Conservation (phyloP, 2,797 vertebrate genomes). For the Rhinoraja longicauda region DNA sequence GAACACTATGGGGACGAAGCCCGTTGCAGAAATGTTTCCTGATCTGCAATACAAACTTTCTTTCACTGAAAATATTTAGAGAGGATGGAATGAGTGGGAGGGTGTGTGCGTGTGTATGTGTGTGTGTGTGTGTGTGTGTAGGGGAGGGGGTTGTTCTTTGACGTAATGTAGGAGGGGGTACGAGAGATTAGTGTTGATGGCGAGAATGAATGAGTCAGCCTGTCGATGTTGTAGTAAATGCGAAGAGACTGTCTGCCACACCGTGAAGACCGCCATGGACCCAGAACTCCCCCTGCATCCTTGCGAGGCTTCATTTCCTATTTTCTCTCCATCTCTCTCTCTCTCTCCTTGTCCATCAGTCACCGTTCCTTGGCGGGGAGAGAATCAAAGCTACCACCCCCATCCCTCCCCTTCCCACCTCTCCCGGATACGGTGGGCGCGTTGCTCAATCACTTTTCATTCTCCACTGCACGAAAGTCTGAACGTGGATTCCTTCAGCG, state of each 20-base stretch:
- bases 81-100: neutral
- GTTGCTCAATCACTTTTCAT: neutral
- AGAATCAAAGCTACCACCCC: neutral
- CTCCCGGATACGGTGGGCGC: neutral
- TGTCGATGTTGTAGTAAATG: neutral
- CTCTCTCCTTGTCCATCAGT: neutral
- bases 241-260: slow-evolving; percentile 7
- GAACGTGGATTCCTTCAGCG: neutral
- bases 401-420: too few relatives aligned
- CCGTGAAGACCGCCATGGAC: neutral
- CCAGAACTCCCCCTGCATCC: neutral
- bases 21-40: neutral
- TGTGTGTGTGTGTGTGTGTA: too few relatives aligned
- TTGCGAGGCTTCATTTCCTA: neutral
- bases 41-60: slow-evolving; percentile 18
- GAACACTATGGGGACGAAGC: neutral
- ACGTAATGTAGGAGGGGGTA: neutral
- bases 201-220: neutral
- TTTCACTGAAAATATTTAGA: neutral
- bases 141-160: neutral
- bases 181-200: neutral
- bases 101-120: too few relatives aligned
- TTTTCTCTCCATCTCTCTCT: neutral
- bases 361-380: neutral
- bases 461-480: neutral